These are phyloP conservation scores for Notiomystis cincta DNA, from an alignment of 2,113 vertebrate genomes.

Conservation along the genomic window DNA sequence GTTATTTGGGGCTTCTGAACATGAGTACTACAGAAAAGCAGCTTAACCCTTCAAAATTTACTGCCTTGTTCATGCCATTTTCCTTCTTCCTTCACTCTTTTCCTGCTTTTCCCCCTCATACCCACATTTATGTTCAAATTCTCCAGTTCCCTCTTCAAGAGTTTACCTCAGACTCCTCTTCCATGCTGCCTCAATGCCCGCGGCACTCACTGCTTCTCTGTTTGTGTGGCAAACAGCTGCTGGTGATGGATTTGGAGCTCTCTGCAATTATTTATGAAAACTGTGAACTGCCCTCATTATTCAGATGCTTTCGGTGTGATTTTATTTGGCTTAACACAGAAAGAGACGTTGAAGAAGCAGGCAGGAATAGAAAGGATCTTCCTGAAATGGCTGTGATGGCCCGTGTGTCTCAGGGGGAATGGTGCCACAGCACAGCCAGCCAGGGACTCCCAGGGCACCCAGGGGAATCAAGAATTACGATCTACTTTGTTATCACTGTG, in stretches of 20 bases:
- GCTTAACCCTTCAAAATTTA: neutral
- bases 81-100: neutral
- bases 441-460: neutral
- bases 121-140: neutral
- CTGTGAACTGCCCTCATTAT: constrained; percentile 40
- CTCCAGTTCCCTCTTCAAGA: neutral
- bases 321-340: constrained; percentile 20
- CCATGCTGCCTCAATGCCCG: neutral
- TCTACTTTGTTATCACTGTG: neutral
- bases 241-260: constrained; percentile 27
- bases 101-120: neutral
- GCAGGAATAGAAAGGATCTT: neutral
- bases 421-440: neutral
- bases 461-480: neutral
- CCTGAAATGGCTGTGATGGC: neutral
- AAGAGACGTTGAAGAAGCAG: neutral
- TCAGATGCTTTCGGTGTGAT: constrained; percentile 27
- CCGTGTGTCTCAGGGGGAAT: accelerated
- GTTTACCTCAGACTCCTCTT: neutral
- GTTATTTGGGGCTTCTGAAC: neutral
- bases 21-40: neutral
- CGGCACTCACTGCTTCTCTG: neutral
- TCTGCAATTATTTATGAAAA: constrained; percentile 60
- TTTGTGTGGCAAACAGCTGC: neutral
- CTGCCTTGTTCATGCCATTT: neutral